phyloP scores from a whole-genome alignment of 2,888 invertebrate genomes.

The Adelphocoris suturalis region DNA sequence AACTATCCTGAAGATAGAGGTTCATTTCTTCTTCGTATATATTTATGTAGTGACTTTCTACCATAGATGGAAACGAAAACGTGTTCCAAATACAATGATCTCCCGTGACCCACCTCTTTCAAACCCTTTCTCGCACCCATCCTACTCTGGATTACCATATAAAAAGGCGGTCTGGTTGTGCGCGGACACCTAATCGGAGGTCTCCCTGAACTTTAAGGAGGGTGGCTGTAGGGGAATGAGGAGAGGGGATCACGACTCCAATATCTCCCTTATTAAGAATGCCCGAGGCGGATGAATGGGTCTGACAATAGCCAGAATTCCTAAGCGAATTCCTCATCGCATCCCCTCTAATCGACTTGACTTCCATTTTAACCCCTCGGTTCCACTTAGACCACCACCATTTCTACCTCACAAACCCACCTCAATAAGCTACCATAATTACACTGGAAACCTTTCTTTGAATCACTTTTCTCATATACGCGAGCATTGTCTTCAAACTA shows the following conservation, averaged over 20 bases:
- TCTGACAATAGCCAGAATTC: slow-evolving; percentile 68
- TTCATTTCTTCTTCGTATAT: slow-evolving; percentile 43
- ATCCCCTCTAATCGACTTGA: slow-evolving; percentile 69
- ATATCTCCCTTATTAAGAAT: slow-evolving; percentile 69
- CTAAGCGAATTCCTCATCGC: slow-evolving; percentile 63
- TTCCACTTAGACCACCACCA: slow-evolving; percentile 2
- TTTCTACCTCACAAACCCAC: slow-evolving; percentile 42
- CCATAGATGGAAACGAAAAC: slow-evolving; percentile 56
- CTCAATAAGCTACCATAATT: slow-evolving; percentile 27
- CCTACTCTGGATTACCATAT: slow-evolving; percentile 57
- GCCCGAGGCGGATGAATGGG: slow-evolving; percentile 67
- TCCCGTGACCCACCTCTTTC: background rate
- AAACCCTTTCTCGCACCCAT: background rate
- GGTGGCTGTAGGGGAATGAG: background rate
- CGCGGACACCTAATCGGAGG: slow-evolving; percentile 64
- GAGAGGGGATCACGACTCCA: slow-evolving; percentile 62
- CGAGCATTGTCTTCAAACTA: no score
- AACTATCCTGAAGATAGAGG: background rate
- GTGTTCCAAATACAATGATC: slow-evolving; percentile 65
- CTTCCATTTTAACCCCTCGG: slow-evolving; percentile 63
- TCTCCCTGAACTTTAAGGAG: background rate
- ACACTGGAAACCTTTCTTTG: background rate
- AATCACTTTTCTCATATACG: background rate
- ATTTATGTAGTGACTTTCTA: slow-evolving; percentile 14
- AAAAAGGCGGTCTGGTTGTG: slow-evolving; percentile 61